Conservation (phyloP, 1,140 invertebrate genomes). For the Brachionus manjavacas region DNA sequence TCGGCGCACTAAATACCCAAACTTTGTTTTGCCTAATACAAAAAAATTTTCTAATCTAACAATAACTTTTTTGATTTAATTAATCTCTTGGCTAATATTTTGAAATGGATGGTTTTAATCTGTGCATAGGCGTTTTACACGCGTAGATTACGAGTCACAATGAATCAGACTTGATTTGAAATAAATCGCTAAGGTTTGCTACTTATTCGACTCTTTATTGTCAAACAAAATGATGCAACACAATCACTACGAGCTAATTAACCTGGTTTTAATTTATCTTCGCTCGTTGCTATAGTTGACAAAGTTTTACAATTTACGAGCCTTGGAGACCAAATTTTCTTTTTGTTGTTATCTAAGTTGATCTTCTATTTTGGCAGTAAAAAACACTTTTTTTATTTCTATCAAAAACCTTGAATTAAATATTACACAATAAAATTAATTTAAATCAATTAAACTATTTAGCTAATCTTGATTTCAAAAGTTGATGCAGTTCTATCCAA, state of each 20-base stretch:
- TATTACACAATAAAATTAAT: not conserved
- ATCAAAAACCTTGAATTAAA: not conserved
- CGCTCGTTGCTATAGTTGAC: not conserved
- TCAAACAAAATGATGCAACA: not conserved
- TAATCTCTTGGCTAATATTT: slow-evolving; percentile 31
- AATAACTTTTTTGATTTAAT: slow-evolving; percentile 27
- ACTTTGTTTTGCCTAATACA: not conserved
- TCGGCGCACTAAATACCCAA: not conserved
- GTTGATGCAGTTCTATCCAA: no score
- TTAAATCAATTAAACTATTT: not conserved
- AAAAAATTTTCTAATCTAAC: not conserved
- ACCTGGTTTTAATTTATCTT: not conserved
- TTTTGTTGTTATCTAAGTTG: no score
- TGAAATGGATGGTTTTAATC: slow-evolving; percentile 10
- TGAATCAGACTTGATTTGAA: not conserved
- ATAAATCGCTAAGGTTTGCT: slow-evolving; percentile 1
- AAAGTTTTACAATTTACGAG: not conserved
- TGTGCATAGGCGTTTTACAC: not conserved
- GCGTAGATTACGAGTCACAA: not conserved
- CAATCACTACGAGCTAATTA: not conserved
- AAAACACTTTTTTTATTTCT: no score
- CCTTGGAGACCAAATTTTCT: not conserved
- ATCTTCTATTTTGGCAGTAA: no score
- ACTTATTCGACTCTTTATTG: not conserved
- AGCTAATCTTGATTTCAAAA: not conserved